A percentile compares a stretch with the other conserved stretches of the same genome.
These are phyloP conservation scores for Drosophila sulfurigaster DNA, from an alignment of 1,140 invertebrate genomes.

Conservation along the genomic window DNA sequence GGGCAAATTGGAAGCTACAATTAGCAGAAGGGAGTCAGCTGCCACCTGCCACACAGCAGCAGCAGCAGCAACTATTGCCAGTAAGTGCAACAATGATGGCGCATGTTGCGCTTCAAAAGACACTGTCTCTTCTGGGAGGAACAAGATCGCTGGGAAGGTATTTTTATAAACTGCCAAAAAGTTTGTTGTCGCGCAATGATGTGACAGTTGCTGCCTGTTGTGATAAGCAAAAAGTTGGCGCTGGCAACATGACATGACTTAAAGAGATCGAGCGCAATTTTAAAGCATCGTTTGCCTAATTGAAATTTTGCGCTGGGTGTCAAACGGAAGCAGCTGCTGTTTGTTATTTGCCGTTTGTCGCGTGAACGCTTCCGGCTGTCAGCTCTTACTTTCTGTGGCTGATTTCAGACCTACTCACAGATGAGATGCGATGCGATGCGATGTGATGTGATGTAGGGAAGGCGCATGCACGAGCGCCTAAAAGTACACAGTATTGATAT, in stretches of 20 bases:
- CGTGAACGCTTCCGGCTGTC: conserved; percentile 48
- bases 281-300: conserved; percentile 58
- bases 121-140: neutral
- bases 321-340: conserved; percentile 40
- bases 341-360: conserved; percentile 56
- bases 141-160: neutral
- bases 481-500: conserved; percentile 67
- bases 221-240: conserved; percentile 41
- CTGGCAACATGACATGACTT: conserved; percentile 1
- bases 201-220: conserved; percentile 41
- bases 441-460: neutral
- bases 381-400: conserved; percentile 20
- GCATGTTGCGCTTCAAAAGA: conserved; percentile 3
- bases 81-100: conserved; percentile 10
- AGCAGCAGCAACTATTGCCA: conserved; percentile 40
- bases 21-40: conserved; percentile 50
- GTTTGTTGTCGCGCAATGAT: conserved; percentile 49
- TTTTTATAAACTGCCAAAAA: conserved; percentile 74
- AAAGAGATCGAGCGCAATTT: conserved; percentile 25
- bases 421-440: neutral
- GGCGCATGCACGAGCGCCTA: conserved; percentile 67
- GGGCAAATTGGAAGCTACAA: conserved; percentile 41
- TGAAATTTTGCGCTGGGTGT: conserved; percentile 58
- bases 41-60: conserved; percentile 46
- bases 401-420: conserved; percentile 4